Evolutionary conservation across 2,888 invertebrate species (phyloP), one percentile per base, ranked within the genome.

Genomic region (Acrobeloides nanus): DNA sequence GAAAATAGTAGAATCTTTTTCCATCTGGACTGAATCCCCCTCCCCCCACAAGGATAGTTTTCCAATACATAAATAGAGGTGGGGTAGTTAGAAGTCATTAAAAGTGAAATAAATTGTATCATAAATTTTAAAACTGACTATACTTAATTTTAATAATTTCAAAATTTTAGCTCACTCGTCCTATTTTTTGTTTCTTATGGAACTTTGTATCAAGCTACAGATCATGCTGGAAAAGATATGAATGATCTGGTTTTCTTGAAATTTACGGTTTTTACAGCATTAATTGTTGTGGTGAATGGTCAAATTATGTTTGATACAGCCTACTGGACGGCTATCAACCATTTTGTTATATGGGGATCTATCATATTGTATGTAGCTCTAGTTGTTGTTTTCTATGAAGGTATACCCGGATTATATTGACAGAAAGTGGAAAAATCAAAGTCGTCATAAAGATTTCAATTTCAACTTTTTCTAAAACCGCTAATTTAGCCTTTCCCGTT

Each of bases 291-390:
- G 68, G 95, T 95, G 72, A 95, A 93, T 53, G 86, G 87, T 60
- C 88, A 89, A 82, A 89, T 95, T 77, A 89, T 90, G 47, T 79
- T 97, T 70, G 97, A 97, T 76, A 97, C 95, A 46, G 84, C 87
- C 18, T 97, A 95, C 76, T 97, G 95, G 95, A 95, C 95, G 46
- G 82, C 86, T 63, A 86, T 90, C 78, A 95, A 93, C 78, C 93
- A 93, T 79, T 81, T 95, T 56, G 89, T 88, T 76, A 87, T 95
- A 66, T 93, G 92, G 90, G 93, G 93, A 70, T 92, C 92, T 57
- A 81, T 97, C 51, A 81, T 88, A 61, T 87, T 89, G 78, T 97
- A 90, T 80, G 90, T 95, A 78, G 82, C 87, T 68, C 81, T 93
- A 68, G 87, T 89, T 76, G 85, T 90, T 78, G 73, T 79, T 53